These are phyloP conservation scores for Drosophila mulleri DNA, from an alignment of 2,888 invertebrate species.

Conservation along the genomic window DNA sequence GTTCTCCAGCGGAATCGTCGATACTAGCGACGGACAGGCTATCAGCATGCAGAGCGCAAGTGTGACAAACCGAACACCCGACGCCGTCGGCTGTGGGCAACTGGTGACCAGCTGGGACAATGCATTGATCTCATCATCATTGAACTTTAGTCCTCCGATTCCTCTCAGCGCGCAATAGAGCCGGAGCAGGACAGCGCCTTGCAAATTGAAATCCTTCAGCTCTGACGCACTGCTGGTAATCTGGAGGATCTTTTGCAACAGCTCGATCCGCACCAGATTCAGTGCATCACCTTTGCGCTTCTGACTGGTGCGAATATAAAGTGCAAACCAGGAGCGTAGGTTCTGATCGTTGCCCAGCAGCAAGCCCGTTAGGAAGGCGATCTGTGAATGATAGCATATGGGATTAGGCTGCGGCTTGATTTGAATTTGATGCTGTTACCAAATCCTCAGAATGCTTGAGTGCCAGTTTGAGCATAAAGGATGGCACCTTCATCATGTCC, in stretches of 20 bases:
- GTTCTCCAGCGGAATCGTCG: slow-evolving; percentile 91
- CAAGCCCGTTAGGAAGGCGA: slow-evolving; percentile 95
- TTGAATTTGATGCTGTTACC: slow-evolving; percentile 82
- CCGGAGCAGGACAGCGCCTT: slow-evolving; percentile 95
- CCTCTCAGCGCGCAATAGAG: slow-evolving; percentile 96
- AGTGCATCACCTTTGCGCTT: slow-evolving; percentile 89
- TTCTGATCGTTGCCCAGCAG: slow-evolving; percentile 95
- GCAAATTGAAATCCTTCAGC: slow-evolving; percentile 89
- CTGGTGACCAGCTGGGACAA: slow-evolving; percentile 94
- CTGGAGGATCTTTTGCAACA: slow-evolving; percentile 89
- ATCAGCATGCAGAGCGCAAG: slow-evolving; percentile 97
- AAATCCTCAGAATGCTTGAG: slow-evolving; percentile 89
- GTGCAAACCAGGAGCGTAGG: slow-evolving; percentile 96
- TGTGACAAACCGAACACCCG: slow-evolving; percentile 96
- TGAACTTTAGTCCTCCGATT: slow-evolving; percentile 96
- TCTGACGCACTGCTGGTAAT: slow-evolving; percentile 88
- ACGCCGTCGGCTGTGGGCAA: slow-evolving; percentile 94
- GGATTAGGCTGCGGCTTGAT: background rate
- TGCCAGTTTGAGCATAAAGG: slow-evolving; percentile 93
- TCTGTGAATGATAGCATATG: slow-evolving; percentile 82
- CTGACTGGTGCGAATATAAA: slow-evolving; percentile 91
- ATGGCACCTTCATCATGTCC: slow-evolving; percentile 95
- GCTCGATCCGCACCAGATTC: slow-evolving; percentile 89
- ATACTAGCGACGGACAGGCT: slow-evolving; percentile 95
- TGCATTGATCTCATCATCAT: slow-evolving; percentile 95